Conservation (phyloP, 2,113 vertebrate genomes). For the Neomonachus schauinslandi region DNA sequence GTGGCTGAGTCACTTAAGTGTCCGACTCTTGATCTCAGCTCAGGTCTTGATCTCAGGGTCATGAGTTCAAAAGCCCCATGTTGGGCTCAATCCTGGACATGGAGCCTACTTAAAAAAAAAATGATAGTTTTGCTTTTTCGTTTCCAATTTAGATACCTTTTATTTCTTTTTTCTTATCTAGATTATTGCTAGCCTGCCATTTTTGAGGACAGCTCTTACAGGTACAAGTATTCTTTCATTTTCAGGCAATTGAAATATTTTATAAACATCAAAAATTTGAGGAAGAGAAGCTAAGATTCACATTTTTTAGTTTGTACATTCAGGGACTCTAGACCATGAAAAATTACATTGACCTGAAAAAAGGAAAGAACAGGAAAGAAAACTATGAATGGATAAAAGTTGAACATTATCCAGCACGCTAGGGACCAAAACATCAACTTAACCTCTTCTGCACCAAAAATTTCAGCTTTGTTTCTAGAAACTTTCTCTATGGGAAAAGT, state of each 20-base stretch:
- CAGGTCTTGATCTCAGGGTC: background rate
- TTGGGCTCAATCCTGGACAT: too few relatives aligned
- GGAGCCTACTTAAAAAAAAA: too few relatives aligned
- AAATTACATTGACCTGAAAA: background rate
- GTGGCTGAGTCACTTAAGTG: background rate
- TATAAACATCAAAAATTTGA: background rate
- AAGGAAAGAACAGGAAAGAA: background rate
- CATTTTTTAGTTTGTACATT: background rate
- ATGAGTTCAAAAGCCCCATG: background rate
- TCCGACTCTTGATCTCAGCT: background rate
- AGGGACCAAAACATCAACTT: background rate
- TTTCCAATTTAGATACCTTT: background rate
- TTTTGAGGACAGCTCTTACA: background rate
- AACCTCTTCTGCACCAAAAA: background rate
- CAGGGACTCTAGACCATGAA: background rate
- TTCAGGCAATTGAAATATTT: conserved; percentile 1
- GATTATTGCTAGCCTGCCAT: background rate
- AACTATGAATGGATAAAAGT: background rate
- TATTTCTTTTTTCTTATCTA: background rate
- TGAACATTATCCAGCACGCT: background rate
- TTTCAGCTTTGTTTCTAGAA: background rate
- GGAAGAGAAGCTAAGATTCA: background rate
- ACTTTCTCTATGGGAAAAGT: background rate
- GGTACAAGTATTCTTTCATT: background rate
- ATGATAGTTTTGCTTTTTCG: background rate